phyloP scores from a whole-genome alignment of 2,113 vertebrate genomes.

The Malurus cyaneus region DNA sequence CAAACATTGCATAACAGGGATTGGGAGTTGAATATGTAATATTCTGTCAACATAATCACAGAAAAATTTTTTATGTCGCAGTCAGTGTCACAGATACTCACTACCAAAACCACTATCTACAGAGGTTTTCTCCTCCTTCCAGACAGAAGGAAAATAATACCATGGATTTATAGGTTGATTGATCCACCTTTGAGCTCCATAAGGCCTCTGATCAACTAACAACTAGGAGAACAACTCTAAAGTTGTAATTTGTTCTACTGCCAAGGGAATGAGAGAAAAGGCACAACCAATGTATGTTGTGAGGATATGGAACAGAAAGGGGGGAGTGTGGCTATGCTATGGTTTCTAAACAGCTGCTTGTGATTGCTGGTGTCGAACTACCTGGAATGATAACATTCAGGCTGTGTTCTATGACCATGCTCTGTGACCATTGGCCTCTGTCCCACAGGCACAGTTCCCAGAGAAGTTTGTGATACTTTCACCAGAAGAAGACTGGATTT shows the following conservation, averaged over 20 bases:
- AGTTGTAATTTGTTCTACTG: neutral
- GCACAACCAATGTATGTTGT: neutral
- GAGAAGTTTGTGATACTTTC: neutral
- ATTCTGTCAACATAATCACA: neutral
- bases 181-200: neutral
- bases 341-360: neutral
- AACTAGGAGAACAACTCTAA: neutral
- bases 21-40: neutral
- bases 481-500: neutral
- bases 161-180: neutral
- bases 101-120: neutral
- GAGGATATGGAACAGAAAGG: neutral
- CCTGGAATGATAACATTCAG: neutral
- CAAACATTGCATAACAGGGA: neutral
- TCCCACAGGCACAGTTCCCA: neutral
- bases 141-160: neutral
- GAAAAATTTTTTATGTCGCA: neutral
- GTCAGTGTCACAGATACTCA: neutral
- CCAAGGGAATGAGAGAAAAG: neutral
- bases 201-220: neutral
- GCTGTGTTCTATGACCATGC: neutral
- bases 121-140: neutral
- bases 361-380: neutral
- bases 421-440: neutral
- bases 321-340: neutral